phyloP scores from a whole-genome alignment of 1,140 invertebrate genomes.

The Sarcophaga bullata region DNA sequence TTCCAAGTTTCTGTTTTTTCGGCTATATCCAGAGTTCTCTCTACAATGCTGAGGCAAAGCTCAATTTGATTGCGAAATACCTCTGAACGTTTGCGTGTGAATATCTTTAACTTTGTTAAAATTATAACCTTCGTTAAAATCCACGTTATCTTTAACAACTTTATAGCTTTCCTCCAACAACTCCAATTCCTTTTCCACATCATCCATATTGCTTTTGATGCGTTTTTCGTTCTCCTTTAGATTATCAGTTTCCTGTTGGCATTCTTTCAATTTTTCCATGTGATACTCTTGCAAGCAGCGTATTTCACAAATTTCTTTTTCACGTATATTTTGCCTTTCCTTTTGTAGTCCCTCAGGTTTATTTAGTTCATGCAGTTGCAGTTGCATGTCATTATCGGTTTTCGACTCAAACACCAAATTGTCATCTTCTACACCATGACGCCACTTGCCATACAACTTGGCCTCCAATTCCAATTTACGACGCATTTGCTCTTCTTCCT shows the following conservation, averaged over 20 bases:
- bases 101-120: slow-evolving; percentile 60
- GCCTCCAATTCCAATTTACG: slow-evolving; percentile 67
- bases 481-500: slow-evolving; percentile 65
- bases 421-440: slow-evolving; percentile 61
- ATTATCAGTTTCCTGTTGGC: slow-evolving; percentile 53
- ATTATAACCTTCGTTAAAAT: slow-evolving; percentile 52
- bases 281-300: slow-evolving; percentile 57
- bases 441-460: slow-evolving; percentile 68
- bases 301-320: slow-evolving; percentile 58
- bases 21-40: slow-evolving; percentile 52
- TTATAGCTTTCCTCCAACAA: slow-evolving; percentile 55
- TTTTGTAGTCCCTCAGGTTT: slow-evolving; percentile 56
- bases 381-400: slow-evolving; percentile 57
- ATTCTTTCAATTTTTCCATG: slow-evolving; percentile 54
- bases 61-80: slow-evolving; percentile 54
- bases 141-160: slow-evolving; percentile 46
- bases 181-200: slow-evolving; percentile 56
- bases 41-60: slow-evolving; percentile 54
- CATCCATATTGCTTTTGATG: slow-evolving; percentile 50
- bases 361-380: slow-evolving; percentile 62
- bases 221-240: slow-evolving; percentile 57
- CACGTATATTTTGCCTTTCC: slow-evolving; percentile 56
- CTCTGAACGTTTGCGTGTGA: slow-evolving; percentile 58
- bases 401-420: slow-evolving; percentile 63
- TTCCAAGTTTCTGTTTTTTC: slow-evolving; percentile 50